Evolutionary conservation across 2,888 invertebrate genomes (phyloP), one percentile per base, ranked within the genome.

Genomic region (Lampropteryx suffumata): DNA sequence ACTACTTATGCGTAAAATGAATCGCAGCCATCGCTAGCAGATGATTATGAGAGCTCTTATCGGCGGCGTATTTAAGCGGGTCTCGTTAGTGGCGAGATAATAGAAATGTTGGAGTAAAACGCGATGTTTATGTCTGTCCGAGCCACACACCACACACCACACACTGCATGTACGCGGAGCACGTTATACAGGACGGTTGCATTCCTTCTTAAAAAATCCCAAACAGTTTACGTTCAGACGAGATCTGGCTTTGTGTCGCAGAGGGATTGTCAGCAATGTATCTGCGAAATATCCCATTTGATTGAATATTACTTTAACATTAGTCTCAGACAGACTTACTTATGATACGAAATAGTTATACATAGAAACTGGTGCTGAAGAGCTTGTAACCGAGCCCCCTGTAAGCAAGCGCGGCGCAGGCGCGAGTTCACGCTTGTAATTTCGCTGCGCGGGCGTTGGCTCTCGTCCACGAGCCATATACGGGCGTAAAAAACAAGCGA

Each of bases 401-500:
- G 5, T 24, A 7, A 24, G 37, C 12, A 14, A 1, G 35, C 21
- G 10, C 21, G 10, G 24, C 24, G 13, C 13, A 12, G 26, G 32
- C 10, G 10, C 40, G 49, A 47, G 56, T 69, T 70, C 71, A 65
- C 61, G 67, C 64, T 64, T 71, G 67, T 74, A 77, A 75, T 79
- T 79, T 79, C 69, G 73, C 76, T 68, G 76, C 77, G 75, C 82
- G 86, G 74, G 66, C 84, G 73, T 79, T 81, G 84, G 78, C 35
- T 75, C 65, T 67, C 61, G 64, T 71, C 70, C 70, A 65, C 64
- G 62, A 50, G 67, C 80, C 77, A 69, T 82, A 78, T 78, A 82
- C 69, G 82, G 80, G 50, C 40, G 67, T 65, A 81, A 84, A 81
- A 42, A 79, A 76, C 68, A 68, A 62, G 66, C 78, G 73, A 80